Conservation (phyloP, 2,888 invertebrate species). For the Sminthurinus aureus region DNA sequence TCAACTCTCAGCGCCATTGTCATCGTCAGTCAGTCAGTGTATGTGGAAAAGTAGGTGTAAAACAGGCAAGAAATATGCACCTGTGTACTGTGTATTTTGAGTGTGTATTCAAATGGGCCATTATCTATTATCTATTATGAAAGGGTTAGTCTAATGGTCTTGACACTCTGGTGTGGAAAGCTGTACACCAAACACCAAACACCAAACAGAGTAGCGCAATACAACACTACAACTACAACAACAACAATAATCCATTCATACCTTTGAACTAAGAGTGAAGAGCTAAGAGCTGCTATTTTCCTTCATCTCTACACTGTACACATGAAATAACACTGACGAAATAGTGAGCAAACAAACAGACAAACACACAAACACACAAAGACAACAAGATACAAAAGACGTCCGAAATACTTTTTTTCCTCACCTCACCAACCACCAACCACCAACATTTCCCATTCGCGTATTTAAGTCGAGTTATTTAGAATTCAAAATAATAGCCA, state of each 20-base stretch:
- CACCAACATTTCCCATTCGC: too few species aligned
- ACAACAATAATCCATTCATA: not conserved
- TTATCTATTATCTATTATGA: not conserved
- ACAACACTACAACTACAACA: not conserved
- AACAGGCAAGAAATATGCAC: too few species aligned
- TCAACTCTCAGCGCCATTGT: too few species aligned
- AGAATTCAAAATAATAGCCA: too few species aligned
- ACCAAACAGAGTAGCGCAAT: not conserved
- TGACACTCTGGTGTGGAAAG: slow-evolving; percentile 58
- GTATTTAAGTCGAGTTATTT: too few species aligned
- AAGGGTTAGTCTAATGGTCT: slow-evolving; percentile 50
- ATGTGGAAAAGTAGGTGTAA: too few species aligned
- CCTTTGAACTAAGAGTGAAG: not conserved
- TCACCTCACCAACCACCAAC: too few species aligned
- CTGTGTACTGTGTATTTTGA: not conserved
- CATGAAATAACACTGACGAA: too few species aligned
- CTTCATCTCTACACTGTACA: not conserved
- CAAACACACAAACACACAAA: too few species aligned
- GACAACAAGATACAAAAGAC: too few species aligned
- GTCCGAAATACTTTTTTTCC: too few species aligned
- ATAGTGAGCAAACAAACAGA: too few species aligned
- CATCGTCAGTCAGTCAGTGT: not conserved
- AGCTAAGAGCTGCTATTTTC: not conserved
- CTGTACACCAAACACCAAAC: not conserved
- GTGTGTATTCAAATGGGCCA: not conserved